Evolutionary conservation across 2,888 invertebrate genomes (phyloP).

Genomic region (Camptogramma bilineatum): DNA sequence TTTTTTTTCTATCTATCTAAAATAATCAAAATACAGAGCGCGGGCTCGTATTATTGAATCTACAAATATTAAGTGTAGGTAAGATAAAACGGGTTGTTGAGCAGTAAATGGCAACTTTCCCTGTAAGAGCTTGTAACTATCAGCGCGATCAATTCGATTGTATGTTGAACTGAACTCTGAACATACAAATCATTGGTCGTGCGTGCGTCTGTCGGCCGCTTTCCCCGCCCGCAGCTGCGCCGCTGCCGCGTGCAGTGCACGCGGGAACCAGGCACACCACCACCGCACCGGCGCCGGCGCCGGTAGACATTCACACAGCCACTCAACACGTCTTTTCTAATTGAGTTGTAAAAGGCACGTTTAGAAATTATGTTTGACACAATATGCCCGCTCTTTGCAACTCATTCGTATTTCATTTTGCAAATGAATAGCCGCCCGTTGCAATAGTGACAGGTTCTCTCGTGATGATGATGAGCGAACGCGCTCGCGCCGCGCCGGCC

Average conservation of each 20-base stretch:
- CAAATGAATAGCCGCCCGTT: no score
- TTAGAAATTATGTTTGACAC: no score
- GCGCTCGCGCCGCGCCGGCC: background rate
- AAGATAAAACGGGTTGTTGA: background rate
- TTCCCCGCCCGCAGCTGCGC: constrained; percentile 23
- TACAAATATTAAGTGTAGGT: no score
- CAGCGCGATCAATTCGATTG: constrained; percentile 14
- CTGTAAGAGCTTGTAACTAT: background rate
- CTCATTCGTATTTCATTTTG: no score
- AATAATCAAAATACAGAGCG: no score
- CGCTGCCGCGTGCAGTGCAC: background rate
- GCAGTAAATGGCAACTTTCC: constrained; percentile 11
- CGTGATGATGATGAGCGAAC: no score
- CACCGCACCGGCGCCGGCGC: background rate
- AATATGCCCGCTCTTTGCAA: no score
- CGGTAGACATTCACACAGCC: background rate
- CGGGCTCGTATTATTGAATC: no score
- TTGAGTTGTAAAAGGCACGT: no score
- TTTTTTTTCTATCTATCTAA: no score
- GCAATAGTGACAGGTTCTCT: no score
- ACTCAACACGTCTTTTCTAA: no score
- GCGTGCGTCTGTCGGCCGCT: constrained; percentile 14
- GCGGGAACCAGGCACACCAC: constrained; percentile 9
- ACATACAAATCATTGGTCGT: constrained; percentile 10
- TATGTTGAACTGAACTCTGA: constrained; percentile 5